Evolutionary conservation across 2,888 invertebrate genomes (phyloP).

Genomic region (Phalera bucephala): DNA sequence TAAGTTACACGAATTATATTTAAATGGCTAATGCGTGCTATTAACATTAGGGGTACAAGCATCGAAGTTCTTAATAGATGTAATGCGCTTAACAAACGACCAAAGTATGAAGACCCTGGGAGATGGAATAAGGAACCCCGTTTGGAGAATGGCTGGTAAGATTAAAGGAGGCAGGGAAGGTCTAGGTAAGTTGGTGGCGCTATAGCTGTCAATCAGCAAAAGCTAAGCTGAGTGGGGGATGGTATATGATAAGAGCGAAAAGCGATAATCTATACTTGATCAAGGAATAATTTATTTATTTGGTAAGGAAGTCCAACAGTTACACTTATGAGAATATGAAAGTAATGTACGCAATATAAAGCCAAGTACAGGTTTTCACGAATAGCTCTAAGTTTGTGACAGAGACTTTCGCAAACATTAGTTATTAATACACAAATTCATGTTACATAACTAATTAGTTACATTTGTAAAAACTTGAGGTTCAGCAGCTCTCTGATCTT

Average conservation of each 20-base stretch:
- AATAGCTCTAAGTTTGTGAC: no score
- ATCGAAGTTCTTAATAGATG: conserved; percentile 66
- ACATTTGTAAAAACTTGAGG: no score
- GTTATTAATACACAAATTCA: no score
- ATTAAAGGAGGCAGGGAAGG: conserved; percentile 22
- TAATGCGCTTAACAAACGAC: conserved; percentile 50
- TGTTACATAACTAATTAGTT: no score
- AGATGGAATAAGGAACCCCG: conserved; percentile 13
- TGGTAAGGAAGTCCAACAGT: no score
- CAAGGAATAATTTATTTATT: no score
- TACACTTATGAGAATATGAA: no score
- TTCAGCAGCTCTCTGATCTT: no score
- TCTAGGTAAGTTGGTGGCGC: conserved; percentile 52
- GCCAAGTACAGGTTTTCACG: no score
- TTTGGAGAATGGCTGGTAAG: conserved; percentile 8
- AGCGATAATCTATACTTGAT: no score
- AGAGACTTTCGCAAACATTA: no score
- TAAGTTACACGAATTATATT: conserved; percentile 71
- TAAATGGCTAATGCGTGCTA: conserved; percentile 66
- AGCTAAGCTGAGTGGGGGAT: conserved; percentile 42
- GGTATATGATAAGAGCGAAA: conserved; percentile 39
- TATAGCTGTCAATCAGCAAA: conserved; percentile 69
- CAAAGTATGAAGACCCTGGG: conserved; percentile 39
- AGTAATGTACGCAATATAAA: no score
- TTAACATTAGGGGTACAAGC: conserved; percentile 63